These are phyloP conservation scores for Acronicta alni DNA, from an alignment of 2,888 invertebrate genomes.

Conservation along the genomic window DNA sequence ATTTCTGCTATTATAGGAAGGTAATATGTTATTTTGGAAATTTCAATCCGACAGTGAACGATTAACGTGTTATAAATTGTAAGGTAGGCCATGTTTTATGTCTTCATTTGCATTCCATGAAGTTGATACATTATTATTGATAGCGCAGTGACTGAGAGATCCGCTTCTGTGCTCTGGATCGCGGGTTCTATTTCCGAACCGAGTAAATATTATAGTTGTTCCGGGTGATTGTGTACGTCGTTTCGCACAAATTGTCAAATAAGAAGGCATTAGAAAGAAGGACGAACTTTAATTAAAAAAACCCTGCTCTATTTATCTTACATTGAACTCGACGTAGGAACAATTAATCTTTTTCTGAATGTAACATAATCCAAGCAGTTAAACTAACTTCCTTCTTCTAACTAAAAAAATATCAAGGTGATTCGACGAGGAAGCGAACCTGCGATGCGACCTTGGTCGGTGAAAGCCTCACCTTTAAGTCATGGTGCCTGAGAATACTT, in stretches of 20 bases:
- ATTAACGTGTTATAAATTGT: constrained; percentile 55
- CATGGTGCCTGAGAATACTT: constrained; percentile 33
- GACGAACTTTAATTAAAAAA: constrained; percentile 9
- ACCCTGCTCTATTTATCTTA: constrained; percentile 12
- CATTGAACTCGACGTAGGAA: constrained; percentile 22
- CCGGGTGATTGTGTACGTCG: too few relatives aligned
- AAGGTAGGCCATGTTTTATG: constrained; percentile 24
- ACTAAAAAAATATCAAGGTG: constrained; percentile 60
- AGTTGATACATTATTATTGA: too few relatives aligned
- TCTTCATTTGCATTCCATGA: constrained; percentile 1
- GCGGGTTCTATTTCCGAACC: too few relatives aligned
- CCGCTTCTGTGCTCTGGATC: too few relatives aligned
- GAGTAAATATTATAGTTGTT: too few relatives aligned
- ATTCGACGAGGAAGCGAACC: constrained; percentile 54
- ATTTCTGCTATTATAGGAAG: constrained; percentile 63
- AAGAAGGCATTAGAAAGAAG: too few relatives aligned
- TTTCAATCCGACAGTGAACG: constrained; percentile 55
- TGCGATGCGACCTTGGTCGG: constrained; percentile 51
- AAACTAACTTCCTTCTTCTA: constrained; percentile 59
- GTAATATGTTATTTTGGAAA: constrained; percentile 44
- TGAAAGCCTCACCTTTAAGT: constrained; percentile 56
- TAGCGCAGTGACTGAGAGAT: too few relatives aligned
- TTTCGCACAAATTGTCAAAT: too few relatives aligned
- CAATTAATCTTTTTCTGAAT: constrained; percentile 46
- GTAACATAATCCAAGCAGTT: constrained; percentile 52